Evolutionary conservation across 2,888 invertebrate species (phyloP).

Genomic region (Loripinus fragilis): DNA sequence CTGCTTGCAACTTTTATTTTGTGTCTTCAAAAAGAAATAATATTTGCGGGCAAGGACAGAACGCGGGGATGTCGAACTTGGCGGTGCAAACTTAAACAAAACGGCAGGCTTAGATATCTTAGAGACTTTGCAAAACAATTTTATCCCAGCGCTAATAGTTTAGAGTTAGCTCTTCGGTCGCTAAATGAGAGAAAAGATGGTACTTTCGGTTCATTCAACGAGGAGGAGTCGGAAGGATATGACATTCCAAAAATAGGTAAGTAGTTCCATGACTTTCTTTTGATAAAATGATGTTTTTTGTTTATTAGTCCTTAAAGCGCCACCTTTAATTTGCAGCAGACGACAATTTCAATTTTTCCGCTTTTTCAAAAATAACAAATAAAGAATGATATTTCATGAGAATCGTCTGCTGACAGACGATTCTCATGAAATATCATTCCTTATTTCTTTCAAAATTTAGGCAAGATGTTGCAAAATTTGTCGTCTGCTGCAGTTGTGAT

Average conservation of each 20-base stretch:
- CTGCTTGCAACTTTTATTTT: constrained; percentile 49
- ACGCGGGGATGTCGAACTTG: constrained; percentile 44
- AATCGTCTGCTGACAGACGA: too few relatives aligned
- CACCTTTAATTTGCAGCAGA: too few relatives aligned
- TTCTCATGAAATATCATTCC: too few relatives aligned
- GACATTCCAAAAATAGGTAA: constrained; percentile 60
- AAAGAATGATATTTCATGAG: too few relatives aligned
- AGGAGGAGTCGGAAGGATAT: constrained; percentile 42
- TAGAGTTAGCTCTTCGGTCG: constrained; percentile 50
- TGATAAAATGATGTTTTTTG: too few relatives aligned
- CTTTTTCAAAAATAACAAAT: too few relatives aligned
- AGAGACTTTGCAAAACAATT: constrained; percentile 48
- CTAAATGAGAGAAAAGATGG: constrained; percentile 50
- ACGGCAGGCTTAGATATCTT: constrained; percentile 41
- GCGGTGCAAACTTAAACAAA: constrained; percentile 47
- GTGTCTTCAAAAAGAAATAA: constrained; percentile 40
- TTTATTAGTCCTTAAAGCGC: not conserved
- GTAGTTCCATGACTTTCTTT: not conserved
- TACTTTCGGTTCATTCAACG: constrained; percentile 38
- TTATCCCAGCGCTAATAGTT: constrained; percentile 39
- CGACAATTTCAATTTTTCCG: too few relatives aligned
- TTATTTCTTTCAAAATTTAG: too few relatives aligned
- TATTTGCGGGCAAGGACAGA: constrained; percentile 35
- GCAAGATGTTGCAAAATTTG: too few relatives aligned
- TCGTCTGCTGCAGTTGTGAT: too few relatives aligned